Base-by-base conservation (phyloP, 2,888 invertebrate species). In the Monochamus alternatus region DNA sequence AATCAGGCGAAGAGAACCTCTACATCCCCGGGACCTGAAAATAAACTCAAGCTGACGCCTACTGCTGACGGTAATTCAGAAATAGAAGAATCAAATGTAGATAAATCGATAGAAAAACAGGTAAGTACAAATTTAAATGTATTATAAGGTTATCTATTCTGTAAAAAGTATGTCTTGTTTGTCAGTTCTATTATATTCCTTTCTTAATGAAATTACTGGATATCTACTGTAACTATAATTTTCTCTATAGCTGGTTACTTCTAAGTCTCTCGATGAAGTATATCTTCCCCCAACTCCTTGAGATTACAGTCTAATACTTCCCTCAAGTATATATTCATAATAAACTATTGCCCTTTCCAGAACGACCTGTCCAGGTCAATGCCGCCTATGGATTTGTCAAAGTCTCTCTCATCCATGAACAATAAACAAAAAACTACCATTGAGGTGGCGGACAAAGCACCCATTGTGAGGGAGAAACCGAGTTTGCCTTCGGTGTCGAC, bases 1-100 rank as follows among this genome's bases (percentile, higher is more conserved):
- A 95, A 94, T 84, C 95, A 96, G 87, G 93, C 93, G 1, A 93
- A 92, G 88, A 92, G 93, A 84, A 92, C 92, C 30, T 91, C 91
- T 0, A 87, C 87, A 60, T 87, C 89, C 86, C 81, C 90, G 83
- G 77, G 86, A 80, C 67, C 87, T 75, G 75, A 75, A 32, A 55
- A n/a, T 12, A 65, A 51, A 58, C 58, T 68, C 8, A 75, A 76
- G 47, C 22, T 77, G 47, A 75, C 75, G 22, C 73, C 75, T n/a
- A 72, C 73, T 9, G 77, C 77, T 14, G 86, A 79, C 84, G 90
- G 63, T 59, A 70, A 47, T 31, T 3, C 60, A 59, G 68, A 91
- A 84, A 89, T 90, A 3, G 76, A 80, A 14, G 75, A 78, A 32
- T 59, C 10, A 32, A 75, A 70, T 60, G 52, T 44, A 22, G 76